These are phyloP conservation scores for Osmoderma eremita DNA, from an alignment of 2,888 invertebrate genomes.

Conservation along the genomic window DNA sequence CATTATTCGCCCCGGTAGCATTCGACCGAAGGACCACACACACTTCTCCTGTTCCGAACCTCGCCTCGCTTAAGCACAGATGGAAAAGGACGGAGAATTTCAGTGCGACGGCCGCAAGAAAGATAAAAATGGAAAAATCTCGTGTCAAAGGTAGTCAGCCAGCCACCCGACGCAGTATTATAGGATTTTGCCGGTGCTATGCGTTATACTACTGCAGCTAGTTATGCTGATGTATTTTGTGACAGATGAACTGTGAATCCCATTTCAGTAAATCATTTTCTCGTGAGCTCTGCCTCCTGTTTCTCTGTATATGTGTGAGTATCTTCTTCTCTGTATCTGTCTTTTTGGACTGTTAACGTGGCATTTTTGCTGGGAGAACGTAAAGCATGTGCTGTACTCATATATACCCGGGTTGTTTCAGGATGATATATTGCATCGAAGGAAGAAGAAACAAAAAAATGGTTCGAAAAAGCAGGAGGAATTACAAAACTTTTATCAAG, in stretches of 20 bases:
- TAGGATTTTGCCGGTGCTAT: too few relatives aligned
- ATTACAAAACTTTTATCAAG: conserved; percentile 27
- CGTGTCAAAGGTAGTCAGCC: conserved; percentile 26
- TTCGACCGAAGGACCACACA: conserved; percentile 33
- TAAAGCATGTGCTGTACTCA: conserved; percentile 43
- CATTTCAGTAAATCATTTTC: conserved; percentile 62
- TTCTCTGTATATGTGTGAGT: too few relatives aligned
- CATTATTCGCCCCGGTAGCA: conserved; percentile 22
- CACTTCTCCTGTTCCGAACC: conserved; percentile 22
- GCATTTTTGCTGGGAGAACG: conserved; percentile 46
- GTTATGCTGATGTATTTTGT: conserved; percentile 47
- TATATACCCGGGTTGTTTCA: conserved; percentile 31
- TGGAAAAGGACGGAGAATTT: conserved; percentile 1
- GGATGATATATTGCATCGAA: conserved; percentile 22
- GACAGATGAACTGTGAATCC: conserved; percentile 64
- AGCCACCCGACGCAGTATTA: background rate
- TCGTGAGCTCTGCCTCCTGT: conserved; percentile 54
- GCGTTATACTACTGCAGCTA: conserved; percentile 13
- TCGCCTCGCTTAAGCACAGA: background rate
- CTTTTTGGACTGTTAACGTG: too few relatives aligned
- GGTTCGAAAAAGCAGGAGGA: conserved; percentile 34
- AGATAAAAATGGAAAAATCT: conserved; percentile 1
- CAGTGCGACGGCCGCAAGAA: background rate
- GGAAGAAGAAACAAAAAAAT: conserved; percentile 41
- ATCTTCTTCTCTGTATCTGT: too few relatives aligned